A percentile compares a stretch with the other conserved stretches of the same genome.
These are phyloP conservation scores for Anticlea derivata DNA, from an alignment of 2,888 invertebrate genomes.

Conservation along the genomic window DNA sequence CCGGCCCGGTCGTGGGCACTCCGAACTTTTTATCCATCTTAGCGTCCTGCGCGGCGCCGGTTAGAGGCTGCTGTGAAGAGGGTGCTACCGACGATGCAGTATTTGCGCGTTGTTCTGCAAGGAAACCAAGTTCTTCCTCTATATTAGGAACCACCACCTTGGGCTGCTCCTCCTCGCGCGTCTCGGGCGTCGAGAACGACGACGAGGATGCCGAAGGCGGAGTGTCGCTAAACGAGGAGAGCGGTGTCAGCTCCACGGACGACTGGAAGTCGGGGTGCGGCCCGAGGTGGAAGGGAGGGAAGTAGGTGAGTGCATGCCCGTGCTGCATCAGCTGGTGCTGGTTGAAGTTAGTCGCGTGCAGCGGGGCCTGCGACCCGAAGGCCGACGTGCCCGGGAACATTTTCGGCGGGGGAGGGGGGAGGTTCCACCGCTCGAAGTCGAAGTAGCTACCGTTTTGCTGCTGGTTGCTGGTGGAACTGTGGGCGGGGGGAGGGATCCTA, in stretches of 20 bases:
- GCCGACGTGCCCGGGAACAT: conserved; percentile 86
- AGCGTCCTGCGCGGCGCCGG: conserved; percentile 77
- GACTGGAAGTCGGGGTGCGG: conserved; percentile 87
- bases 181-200: conserved; percentile 82
- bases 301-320: conserved; percentile 89
- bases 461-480: conserved; percentile 84
- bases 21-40: conserved; percentile 86
- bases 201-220: conserved; percentile 84
- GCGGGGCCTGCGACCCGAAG: conserved; percentile 82
- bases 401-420: conserved; percentile 87
- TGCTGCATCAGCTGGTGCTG: conserved; percentile 88
- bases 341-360: conserved; percentile 83
- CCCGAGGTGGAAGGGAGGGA: conserved; percentile 89
- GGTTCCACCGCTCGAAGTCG: conserved; percentile 92
- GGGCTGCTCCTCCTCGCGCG: conserved; percentile 88
- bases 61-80: conserved; percentile 77
- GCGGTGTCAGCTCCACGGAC: conserved; percentile 86
- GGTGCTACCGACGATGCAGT: conserved; percentile 80
- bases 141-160: conserved; percentile 95
- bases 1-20: conserved; percentile 84
- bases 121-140: conserved; percentile 93
- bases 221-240: conserved; percentile 83
- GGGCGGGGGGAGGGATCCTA: conserved; percentile 89
- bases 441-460: conserved; percentile 89
- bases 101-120: conserved; percentile 85